Evolutionary conservation across 2,113 vertebrate genomes (phyloP).

Genomic region (Clarias gariepinus): DNA sequence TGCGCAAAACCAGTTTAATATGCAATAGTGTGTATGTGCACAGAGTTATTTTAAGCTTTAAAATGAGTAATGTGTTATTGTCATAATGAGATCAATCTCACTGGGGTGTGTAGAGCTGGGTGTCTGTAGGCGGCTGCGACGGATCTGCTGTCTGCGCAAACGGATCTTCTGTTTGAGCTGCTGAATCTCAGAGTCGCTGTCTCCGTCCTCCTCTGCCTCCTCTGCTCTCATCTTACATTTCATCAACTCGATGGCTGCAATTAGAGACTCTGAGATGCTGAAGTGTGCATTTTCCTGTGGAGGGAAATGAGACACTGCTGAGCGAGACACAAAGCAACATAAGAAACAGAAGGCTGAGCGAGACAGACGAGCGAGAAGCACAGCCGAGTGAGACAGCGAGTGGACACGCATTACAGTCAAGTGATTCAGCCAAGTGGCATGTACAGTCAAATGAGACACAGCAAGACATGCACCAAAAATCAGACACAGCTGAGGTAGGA

Average conservation of each 20-base stretch:
- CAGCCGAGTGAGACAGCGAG: not conserved
- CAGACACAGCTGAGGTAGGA: not conserved
- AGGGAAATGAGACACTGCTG: not conserved
- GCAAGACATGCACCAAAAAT: not conserved
- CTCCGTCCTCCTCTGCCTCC: slow-evolving; percentile 81
- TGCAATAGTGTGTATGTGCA: not conserved
- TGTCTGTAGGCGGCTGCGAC: slow-evolving; percentile 75
- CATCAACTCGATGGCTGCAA: slow-evolving; percentile 97
- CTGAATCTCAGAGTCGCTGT: slow-evolving; percentile 92
- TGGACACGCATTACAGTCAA: too few relatives aligned
- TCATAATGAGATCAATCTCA: slow-evolving; percentile 46
- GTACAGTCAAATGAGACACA: not conserved
- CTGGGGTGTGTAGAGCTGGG: slow-evolving; percentile 56
- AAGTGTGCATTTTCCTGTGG: slow-evolving; percentile 96
- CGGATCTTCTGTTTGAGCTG: slow-evolving; percentile 96
- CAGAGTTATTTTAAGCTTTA: not conserved
- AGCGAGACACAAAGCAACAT: not conserved
- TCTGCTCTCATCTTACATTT: slow-evolving; percentile 89
- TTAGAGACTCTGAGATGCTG: slow-evolving; percentile 96
- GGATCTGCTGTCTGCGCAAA: slow-evolving; percentile 90
- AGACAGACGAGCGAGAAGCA: not conserved
- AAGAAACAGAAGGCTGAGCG: not conserved
- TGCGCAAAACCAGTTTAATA: not conserved
- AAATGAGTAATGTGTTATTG: not conserved
- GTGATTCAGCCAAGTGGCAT: not conserved